Evolutionary conservation across 2,888 invertebrate species (phyloP), one percentile per base, ranked within the genome.

Genomic region (Marasmarcha lunaedactyla): DNA sequence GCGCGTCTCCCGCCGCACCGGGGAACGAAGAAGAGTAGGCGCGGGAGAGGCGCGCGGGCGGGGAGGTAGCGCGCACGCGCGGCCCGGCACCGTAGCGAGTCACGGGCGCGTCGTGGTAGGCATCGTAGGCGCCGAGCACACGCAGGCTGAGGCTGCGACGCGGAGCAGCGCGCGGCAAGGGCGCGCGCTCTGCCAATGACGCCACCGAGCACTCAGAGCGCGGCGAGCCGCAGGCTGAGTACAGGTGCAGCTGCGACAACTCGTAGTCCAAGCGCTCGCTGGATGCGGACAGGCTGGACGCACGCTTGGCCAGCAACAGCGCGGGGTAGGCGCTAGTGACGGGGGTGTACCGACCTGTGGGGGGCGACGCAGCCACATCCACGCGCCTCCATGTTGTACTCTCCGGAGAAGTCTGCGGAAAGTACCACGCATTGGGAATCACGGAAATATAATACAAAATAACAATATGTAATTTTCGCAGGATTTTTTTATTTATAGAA

Each of bases 1-100:
- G 87, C 58, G 87, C 87, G 59, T 88, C 90, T 42, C 89, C 87
- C 2, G 89, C 88, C 38, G 92, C 92, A 41, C 94, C 94, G 14
- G 94, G 94, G 68, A 93, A 94, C 64, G 92, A 93, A 47, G 92
- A 92, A 14, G 93, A 93, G 72, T 93, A 94, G 3, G 93, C 89
- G 65, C 92, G 92, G 38, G 88, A 87, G 46, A 72, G 57, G 52
- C 90, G 85, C 59, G 90, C 89, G 59, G 90, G 88, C 56, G 87
- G 88, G 5, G 87, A 84, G 90, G 88, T 56, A 87, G 88, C 5
- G 47, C 67, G 50, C 37, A 58, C 52, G 49, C 61, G 60, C 14
- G 63, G 64, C 85, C 43, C 85, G 86, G 55, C 90, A 61, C 90
- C 90, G 86, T 54, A 57, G 14, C 57, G 46, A 13, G 91, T 91